phyloP scores from a whole-genome alignment of 2,797 vertebrate genomes.

The Megalops cyprinoides region DNA sequence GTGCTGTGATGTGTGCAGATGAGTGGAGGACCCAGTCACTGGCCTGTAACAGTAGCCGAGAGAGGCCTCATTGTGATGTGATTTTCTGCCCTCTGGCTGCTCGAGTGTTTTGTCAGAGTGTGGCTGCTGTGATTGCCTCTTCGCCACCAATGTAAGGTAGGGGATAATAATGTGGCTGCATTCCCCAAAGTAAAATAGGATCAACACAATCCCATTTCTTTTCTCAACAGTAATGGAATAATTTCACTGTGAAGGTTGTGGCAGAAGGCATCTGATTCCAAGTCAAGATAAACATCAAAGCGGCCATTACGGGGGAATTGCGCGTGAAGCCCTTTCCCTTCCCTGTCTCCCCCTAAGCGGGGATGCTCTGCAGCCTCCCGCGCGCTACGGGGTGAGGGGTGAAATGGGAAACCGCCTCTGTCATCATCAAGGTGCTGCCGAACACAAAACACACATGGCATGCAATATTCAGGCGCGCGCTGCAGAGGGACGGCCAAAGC shows the following conservation, averaged over 20 bases:
- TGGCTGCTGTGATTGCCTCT: constrained; percentile 81
- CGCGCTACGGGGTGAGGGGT: not conserved
- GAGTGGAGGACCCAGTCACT: constrained; percentile 71
- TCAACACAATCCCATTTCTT: constrained; percentile 79
- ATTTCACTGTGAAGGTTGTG: constrained; percentile 75
- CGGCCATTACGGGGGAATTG: constrained; percentile 53
- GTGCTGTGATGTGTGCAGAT: constrained; percentile 43
- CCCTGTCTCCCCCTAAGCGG: no score
- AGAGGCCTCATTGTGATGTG: constrained; percentile 79
- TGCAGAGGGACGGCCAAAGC: no score
- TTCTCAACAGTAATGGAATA: constrained; percentile 79
- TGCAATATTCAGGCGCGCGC: not conserved
- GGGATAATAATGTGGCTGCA: constrained; percentile 73
- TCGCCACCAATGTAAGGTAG: constrained; percentile 75
- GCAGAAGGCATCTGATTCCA: constrained; percentile 48
- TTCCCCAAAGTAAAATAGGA: constrained; percentile 69
- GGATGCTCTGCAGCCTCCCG: not conserved
- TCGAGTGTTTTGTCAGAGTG: constrained; percentile 80
- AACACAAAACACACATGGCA: not conserved
- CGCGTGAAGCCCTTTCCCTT: constrained; percentile 4
- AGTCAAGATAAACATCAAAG: constrained; percentile 50
- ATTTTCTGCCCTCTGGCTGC: constrained; percentile 75
- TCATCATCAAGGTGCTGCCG: constrained; percentile 32
- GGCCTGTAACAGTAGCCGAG: constrained; percentile 69
- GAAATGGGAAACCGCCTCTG: not conserved